Conservation (phyloP, 2,113 vertebrate genomes). For the Passer montanus region DNA sequence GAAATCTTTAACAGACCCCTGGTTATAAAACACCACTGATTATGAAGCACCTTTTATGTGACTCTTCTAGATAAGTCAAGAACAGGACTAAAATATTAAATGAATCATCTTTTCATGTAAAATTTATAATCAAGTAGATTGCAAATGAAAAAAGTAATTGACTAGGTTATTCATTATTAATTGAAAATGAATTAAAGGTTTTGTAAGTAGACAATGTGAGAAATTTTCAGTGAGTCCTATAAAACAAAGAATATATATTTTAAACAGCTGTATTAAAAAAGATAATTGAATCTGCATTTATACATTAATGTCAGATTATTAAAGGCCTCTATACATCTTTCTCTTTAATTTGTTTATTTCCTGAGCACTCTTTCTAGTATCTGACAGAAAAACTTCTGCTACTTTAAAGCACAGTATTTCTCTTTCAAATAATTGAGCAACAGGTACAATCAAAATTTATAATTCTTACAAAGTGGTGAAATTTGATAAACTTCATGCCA, state of each 20-base stretch:
- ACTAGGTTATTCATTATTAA: conserved; percentile 24
- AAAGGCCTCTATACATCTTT: not conserved
- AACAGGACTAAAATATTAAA: not conserved
- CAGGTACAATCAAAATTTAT: not conserved
- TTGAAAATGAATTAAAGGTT: not conserved
- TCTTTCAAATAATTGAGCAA: not conserved
- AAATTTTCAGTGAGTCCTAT: not conserved
- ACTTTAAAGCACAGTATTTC: not conserved
- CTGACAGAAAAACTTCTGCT: not conserved
- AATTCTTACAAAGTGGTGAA: not conserved
- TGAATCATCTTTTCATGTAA: not conserved
- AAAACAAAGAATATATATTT: conserved; percentile 26
- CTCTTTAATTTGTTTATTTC: not conserved
- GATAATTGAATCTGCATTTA: not conserved
- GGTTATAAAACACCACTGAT: not conserved
- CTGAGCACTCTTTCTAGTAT: not conserved
- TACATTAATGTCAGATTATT: not conserved
- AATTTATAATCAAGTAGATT: conserved; percentile 10
- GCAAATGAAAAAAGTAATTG: conserved; percentile 27
- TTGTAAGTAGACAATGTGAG: not conserved
- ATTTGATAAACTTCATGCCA: not conserved
- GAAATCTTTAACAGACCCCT: not conserved
- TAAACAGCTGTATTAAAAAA: not conserved
- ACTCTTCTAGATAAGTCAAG: not conserved
- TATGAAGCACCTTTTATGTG: not conserved